Percentiles rank a stretch among this genome's conserved stretches.
These are phyloP conservation scores for Naso thynnoides DNA, from an alignment of 2,797 vertebrate species.

Conservation along the genomic window DNA sequence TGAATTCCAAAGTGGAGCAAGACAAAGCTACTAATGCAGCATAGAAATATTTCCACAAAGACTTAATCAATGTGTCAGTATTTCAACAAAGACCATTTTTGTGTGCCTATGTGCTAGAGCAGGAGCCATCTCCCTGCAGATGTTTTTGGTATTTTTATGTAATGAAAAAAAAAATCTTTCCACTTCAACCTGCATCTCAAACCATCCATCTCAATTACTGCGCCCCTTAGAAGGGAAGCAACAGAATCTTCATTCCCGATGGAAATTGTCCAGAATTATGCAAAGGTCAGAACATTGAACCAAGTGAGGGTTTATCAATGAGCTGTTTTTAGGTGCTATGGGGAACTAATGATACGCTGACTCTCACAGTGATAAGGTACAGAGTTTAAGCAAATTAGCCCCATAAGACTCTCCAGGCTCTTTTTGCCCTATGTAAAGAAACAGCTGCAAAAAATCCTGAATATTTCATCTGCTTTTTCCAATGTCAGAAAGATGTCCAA, in stretches of 20 bases:
- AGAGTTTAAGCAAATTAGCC: not conserved
- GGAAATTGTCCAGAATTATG: conserved; percentile 27
- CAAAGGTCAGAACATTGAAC: conserved; percentile 21
- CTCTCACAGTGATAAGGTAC: conserved; percentile 73
- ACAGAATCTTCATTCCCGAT: conserved; percentile 45
- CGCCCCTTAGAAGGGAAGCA: conserved; percentile 28
- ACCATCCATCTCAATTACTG: conserved; percentile 43
- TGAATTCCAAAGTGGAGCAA: not conserved
- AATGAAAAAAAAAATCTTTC: conserved; percentile 29
- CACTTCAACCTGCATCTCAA: conserved; percentile 21
- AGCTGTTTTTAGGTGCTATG: conserved; percentile 62
- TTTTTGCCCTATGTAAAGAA: conserved; percentile 1
- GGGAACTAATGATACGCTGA: conserved; percentile 28
- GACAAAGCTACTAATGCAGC: not conserved
- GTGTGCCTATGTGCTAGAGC: not conserved
- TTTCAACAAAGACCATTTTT: not conserved
- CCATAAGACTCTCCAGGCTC: not conserved
- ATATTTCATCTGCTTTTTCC: not conserved
- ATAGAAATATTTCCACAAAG: conserved; percentile 2
- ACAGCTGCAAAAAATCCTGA: conserved; percentile 3
- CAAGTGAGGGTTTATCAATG: conserved; percentile 43
- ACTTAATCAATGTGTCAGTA: conserved; percentile 5
- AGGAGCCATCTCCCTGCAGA: not conserved
- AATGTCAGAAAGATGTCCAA: too few relatives aligned
- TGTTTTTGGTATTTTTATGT: conserved; percentile 9